Evolutionary conservation across 2,113 vertebrate genomes (phyloP).

Genomic region (Herpetotheres cachinnans): DNA sequence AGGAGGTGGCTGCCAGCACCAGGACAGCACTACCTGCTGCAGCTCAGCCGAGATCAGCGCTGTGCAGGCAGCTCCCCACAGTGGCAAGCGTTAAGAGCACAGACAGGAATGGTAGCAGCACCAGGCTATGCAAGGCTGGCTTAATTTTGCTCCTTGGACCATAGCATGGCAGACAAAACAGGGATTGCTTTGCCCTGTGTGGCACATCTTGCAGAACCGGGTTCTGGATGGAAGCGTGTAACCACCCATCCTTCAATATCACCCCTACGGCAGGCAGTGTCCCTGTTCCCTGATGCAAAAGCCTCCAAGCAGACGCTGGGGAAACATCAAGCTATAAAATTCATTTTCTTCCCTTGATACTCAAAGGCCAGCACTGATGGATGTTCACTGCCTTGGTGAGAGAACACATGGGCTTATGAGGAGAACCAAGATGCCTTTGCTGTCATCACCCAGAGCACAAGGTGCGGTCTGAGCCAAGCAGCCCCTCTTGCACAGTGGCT

Average conservation of each 20-base stretch:
- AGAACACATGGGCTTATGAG: accelerated
- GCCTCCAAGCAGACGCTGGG: neutral
- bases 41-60: neutral
- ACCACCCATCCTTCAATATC: too few species aligned
- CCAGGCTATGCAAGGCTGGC: neutral
- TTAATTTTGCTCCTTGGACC: accelerated
- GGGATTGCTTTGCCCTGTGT: accelerated
- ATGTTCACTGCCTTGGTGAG: neutral
- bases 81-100: neutral
- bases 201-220: accelerated
- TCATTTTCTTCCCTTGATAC: neutral
- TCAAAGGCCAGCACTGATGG: neutral
- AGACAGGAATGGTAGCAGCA: neutral
- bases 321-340: neutral
- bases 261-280: accelerated
- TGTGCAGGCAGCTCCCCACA: neutral
- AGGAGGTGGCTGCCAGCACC: neutral
- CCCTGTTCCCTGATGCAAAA: neutral
- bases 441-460: neutral
- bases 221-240: accelerated
- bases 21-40: neutral
- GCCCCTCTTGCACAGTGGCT: neutral
- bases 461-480: accelerated
- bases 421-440: neutral
- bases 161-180: neutral